Evolutionary conservation across 2,888 invertebrate genomes (phyloP).

Genomic region (Andrena flavipes): DNA sequence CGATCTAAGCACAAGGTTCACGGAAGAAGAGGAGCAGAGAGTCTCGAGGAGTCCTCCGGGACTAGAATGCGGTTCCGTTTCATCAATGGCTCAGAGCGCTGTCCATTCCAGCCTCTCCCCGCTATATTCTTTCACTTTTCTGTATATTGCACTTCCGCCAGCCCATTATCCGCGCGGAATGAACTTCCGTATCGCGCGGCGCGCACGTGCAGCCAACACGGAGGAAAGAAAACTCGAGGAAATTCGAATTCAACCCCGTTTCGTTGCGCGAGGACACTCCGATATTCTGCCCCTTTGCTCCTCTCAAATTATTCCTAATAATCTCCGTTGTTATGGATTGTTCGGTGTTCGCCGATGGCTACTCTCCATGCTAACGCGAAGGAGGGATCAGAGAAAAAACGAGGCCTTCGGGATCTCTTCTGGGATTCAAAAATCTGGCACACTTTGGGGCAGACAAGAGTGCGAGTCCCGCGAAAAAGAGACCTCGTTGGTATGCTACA

Average conservation of each 20-base stretch:
- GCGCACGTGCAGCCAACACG: neutral
- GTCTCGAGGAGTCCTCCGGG: conserved; percentile 19
- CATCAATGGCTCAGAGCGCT: conserved; percentile 9
- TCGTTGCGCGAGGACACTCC: neutral
- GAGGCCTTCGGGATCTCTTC: neutral
- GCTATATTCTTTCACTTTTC: neutral
- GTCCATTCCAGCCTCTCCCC: neutral
- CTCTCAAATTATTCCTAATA: neutral
- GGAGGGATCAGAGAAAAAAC: neutral
- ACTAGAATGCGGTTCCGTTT: conserved; percentile 16
- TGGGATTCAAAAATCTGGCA: neutral
- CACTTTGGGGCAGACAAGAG: neutral
- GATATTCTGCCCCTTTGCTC: neutral
- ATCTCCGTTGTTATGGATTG: neutral
- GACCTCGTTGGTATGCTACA: neutral
- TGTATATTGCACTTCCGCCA: neutral
- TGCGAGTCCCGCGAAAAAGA: neutral
- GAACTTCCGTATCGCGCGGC: conserved; percentile 1
- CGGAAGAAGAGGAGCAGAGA: neutral
- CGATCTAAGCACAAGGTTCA: conserved; percentile 26
- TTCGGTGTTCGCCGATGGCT: neutral
- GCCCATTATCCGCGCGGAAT: conserved; percentile 15
- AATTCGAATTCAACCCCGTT: neutral
- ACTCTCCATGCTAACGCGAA: neutral
- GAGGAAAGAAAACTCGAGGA: neutral